Conservation (phyloP, 2,888 invertebrate species). For the Plagodis dolabraria region DNA sequence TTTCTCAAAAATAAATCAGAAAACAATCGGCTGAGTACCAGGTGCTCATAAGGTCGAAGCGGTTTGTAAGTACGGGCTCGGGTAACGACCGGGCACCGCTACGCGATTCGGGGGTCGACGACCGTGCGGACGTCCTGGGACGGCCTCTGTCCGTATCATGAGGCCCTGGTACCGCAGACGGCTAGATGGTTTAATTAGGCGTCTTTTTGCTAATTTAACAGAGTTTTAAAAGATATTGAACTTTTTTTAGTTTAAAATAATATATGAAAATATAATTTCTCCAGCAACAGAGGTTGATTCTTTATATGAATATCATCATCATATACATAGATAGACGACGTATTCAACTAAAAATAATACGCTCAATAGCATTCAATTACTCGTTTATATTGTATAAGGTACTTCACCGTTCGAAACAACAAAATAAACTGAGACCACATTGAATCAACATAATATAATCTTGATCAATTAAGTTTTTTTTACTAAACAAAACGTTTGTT, state of each 20-base stretch:
- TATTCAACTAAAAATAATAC: too few species aligned
- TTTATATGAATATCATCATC: too few species aligned
- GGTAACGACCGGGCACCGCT: conserved; percentile 75
- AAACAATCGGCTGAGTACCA: conserved; percentile 60
- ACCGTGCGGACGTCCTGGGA: conserved; percentile 74
- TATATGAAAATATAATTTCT: too few species aligned
- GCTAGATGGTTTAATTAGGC: conserved; percentile 22
- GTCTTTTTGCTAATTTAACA: conserved; percentile 8
- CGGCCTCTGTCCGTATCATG: conserved; percentile 51
- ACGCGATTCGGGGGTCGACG: conserved; percentile 75
- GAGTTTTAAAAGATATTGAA: neutral
- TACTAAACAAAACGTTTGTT: too few species aligned
- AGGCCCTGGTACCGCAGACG: conserved; percentile 34
- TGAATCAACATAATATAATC: too few species aligned
- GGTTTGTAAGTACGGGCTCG: conserved; percentile 71
- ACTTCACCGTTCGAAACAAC: too few species aligned
- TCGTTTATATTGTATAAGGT: too few species aligned
- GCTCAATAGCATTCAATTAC: too few species aligned
- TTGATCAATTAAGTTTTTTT: too few species aligned
- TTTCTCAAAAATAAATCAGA: conserved; percentile 19
- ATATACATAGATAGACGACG: too few species aligned
- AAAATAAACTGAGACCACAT: too few species aligned
- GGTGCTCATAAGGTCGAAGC: conserved; percentile 75
- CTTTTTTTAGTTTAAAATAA: neutral
- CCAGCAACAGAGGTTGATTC: too few species aligned